phyloP scores from a whole-genome alignment of 1,140 invertebrate species.

The Euwallacea fornicatus region DNA sequence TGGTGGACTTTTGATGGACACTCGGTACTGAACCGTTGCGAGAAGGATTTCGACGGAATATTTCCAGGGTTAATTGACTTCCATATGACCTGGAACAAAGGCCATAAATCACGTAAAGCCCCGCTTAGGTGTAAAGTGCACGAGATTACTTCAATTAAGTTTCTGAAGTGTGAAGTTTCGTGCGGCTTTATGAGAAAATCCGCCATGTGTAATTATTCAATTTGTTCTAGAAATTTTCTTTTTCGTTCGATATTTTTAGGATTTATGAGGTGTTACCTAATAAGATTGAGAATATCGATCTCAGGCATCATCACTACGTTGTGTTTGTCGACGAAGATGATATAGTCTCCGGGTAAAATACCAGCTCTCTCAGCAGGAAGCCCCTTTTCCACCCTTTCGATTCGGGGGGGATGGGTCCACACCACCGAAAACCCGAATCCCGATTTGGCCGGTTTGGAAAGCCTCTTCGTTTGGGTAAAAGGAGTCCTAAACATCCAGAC shows the following conservation, averaged over 20 bases:
- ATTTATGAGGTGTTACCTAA: slow-evolving; percentile 62
- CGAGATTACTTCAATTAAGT: not conserved
- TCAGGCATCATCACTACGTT: slow-evolving; percentile 81
- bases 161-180: slow-evolving; percentile 2
- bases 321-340: slow-evolving; percentile 82
- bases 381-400: slow-evolving; percentile 81
- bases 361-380: slow-evolving; percentile 80
- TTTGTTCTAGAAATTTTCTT: slow-evolving; percentile 1
- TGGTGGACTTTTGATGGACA: slow-evolving; percentile 45
- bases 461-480: slow-evolving; percentile 74
- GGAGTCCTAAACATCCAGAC: slow-evolving; percentile 61
- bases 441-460: slow-evolving; percentile 60
- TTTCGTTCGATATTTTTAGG: not conserved
- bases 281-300: slow-evolving; percentile 77
- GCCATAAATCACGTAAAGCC: not conserved
- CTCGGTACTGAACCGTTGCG: slow-evolving; percentile 53
- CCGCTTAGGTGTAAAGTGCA: not conserved
- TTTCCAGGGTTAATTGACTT: slow-evolving; percentile 72
- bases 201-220: slow-evolving; percentile 1
- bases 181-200: not conserved
- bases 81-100: slow-evolving; percentile 62
- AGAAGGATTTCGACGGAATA: slow-evolving; percentile 66
- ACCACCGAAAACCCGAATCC: slow-evolving; percentile 88
- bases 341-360: slow-evolving; percentile 78
- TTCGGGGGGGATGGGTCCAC: slow-evolving; percentile 85